Evolutionary conservation across 64 coral and sea anemone genomes (phyloP).

Genomic region (Hydrozoanthus tunicans): DNA sequence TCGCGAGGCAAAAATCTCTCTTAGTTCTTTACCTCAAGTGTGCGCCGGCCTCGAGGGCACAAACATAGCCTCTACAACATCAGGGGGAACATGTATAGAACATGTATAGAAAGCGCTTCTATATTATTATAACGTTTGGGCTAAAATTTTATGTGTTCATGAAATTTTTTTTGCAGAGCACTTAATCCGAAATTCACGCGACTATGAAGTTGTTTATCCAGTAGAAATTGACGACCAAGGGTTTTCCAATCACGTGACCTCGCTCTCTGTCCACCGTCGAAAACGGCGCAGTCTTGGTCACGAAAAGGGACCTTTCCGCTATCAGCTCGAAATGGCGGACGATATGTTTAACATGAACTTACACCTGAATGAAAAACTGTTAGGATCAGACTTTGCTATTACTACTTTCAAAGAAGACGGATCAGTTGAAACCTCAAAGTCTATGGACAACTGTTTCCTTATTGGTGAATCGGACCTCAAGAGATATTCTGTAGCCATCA

Average conservation of each 20-base stretch:
- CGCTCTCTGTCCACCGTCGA: slow-evolving; percentile 52
- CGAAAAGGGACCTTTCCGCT: slow-evolving; percentile 55
- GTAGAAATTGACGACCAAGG: slow-evolving; percentile 62
- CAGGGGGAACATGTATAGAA: too few species aligned
- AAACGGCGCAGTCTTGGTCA: slow-evolving; percentile 60
- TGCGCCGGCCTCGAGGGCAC: too few species aligned
- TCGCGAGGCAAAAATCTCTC: too few species aligned
- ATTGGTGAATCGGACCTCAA: slow-evolving; percentile 68
- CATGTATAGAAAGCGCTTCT: too few species aligned
- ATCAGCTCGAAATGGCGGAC: slow-evolving; percentile 62
- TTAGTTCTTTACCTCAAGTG: too few species aligned
- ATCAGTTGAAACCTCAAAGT: slow-evolving; percentile 61
- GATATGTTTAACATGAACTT: slow-evolving; percentile 71
- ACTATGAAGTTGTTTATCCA: slow-evolving; percentile 78
- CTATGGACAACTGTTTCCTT: slow-evolving; percentile 81
- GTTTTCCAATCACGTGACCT: slow-evolving; percentile 68
- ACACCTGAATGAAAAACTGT: slow-evolving; percentile 75
- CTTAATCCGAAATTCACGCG: slow-evolving; percentile 51
- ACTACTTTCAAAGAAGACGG: slow-evolving; percentile 76
- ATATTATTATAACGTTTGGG: too few species aligned
- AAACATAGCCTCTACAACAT: too few species aligned
- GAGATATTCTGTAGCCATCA: slow-evolving; percentile 76
- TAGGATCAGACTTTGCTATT: slow-evolving; percentile 78
- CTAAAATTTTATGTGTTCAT: too few species aligned
- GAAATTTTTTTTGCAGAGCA: slow-evolving; percentile 46